A percentile compares a stretch with the other conserved stretches of the same genome.
Conservation (phyloP, 2,797 vertebrate species). For the Crenuchus spilurus region DNA sequence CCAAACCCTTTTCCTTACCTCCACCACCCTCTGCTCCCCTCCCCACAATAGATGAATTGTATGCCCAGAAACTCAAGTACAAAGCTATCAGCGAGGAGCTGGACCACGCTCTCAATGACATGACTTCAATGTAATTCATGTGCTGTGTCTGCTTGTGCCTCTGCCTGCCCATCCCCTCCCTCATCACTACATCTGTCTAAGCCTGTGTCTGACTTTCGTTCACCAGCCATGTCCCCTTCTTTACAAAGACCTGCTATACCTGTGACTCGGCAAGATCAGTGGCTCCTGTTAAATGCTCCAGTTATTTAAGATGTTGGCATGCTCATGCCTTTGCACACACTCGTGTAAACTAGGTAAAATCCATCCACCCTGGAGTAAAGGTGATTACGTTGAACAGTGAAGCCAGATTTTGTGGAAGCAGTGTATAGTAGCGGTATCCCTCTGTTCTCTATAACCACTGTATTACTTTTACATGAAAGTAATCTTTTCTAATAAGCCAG, state of each 20-base stretch:
- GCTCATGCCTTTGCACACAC: neutral
- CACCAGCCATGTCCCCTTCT: neutral
- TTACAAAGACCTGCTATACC: slow-evolving; percentile 42
- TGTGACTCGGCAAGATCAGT: slow-evolving; percentile 45
- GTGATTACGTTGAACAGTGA: slow-evolving; percentile 23
- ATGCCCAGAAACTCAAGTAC: slow-evolving; percentile 99
- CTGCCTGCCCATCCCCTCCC: slow-evolving; percentile 26
- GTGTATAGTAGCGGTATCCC: slow-evolving; percentile 44
- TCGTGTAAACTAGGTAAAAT: neutral
- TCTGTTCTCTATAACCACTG: neutral
- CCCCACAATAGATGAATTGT: slow-evolving; percentile 89
- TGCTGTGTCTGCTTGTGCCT: slow-evolving; percentile 63
- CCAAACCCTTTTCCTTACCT: slow-evolving; percentile 63
- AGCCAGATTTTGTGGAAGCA: slow-evolving; percentile 59
- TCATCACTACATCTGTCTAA: slow-evolving; percentile 1
- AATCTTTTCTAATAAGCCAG: slow-evolving; percentile 34
- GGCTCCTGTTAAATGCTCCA: slow-evolving; percentile 21
- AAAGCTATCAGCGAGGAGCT: slow-evolving; percentile 99
- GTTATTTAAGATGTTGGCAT: slow-evolving; percentile 25
- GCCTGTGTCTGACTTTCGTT: slow-evolving; percentile 10
- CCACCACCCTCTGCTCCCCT: slow-evolving; percentile 52
- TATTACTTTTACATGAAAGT: slow-evolving; percentile 47
- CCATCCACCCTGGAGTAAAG: slow-evolving; percentile 20
- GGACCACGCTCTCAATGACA: slow-evolving; percentile 99
- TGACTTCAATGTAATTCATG: slow-evolving; percentile 98